Base-by-base conservation (phyloP, 2,797 vertebrate species). In the Myotis vivesi region DNA sequence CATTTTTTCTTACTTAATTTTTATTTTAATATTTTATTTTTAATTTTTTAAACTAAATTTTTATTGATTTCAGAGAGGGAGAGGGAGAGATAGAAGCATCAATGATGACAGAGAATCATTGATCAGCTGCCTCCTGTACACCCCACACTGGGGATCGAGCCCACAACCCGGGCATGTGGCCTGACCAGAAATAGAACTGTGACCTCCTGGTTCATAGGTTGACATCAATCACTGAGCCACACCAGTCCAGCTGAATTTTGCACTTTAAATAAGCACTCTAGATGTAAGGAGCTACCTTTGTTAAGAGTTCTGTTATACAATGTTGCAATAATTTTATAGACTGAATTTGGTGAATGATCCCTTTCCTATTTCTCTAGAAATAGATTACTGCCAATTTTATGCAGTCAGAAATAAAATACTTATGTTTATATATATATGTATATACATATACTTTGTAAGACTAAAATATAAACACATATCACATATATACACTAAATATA, bases 311-410 rank as follows among this genome's bases (percentile, higher is more conserved):
- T 86, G 66, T 59, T 73, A 53, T 30, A 76, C 28, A 94, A 28
- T 41, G 25, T 69, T 85, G 62, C 9, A 79, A 51, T 87, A 94
- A 49, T 66, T 90, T 87, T 66, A 72, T 64, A 76, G 38, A 51
- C 11, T 80, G 41, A 57, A 69, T 89, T 69, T 75, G 41, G 23
- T 19, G 30, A 89, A 46, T 89, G 46, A 72, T 71, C 10, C 10
- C 1, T 89, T 92, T 89, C 49, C 33, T 89, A 44, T 30, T 89
- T 30, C 86, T 81, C 33, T 76, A 90, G 44, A 87, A 82, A 53
- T 87, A 87, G 9, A n/a, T 73, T 69, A 57, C 79, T 92, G 36
- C 12, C 4, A 92, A 84, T 83, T 91, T 84, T 91, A 85, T 33
- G 41, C 55, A 75, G 87, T 68, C 20, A 88, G 49, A 93, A 73